Evolutionary conservation across 2,113 vertebrate species (phyloP), one percentile per base, ranked within the genome.

Genomic region (Salvelinus alpinus): DNA sequence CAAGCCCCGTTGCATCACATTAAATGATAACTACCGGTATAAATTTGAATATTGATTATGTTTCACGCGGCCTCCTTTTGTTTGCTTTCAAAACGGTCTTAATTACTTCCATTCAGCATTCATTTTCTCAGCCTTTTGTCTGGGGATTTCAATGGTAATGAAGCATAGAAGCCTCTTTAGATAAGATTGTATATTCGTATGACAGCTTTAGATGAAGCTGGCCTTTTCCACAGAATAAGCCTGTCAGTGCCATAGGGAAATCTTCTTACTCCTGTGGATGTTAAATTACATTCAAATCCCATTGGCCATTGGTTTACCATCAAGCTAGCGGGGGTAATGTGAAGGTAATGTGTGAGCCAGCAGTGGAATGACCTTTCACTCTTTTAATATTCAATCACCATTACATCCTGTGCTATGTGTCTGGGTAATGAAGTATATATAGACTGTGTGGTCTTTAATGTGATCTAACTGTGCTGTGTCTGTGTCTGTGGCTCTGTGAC

Each of bases 11-110:
- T 85, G 84, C 79, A 76, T 81, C 64, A 64, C 86, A 89, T 90
- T 88, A 91, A 91, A 88, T 86, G 85, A 87, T 90, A 85, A 87
- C 84, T 89, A 85, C 87, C 84, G 78, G 82, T 85, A 84, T 88
- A 84, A 72, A 92, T 90, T 88, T 90, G 83, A 90, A 90, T 91
- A 85, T 92, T 90, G 86, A 91, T 88, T 88, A 87, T 78, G 81
- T 83, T 86, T 88, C 83, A 51, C 65, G 82, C 38, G 64, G 59
- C 25, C 66, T 82, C 86, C 75, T 90, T 90, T 90, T 91, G 89
- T 91, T 89, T 88, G 38, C 70, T 59, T 47, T 85, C 79, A 84
- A 87, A 79, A 91, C 78, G 54, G 51, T 83, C 84, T 89, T 90
- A 91, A 91, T 91, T 85, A 80, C 88, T 87, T 90, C 74, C 77